These are phyloP conservation scores for Oryzias javanicus DNA, from an alignment of 2,113 vertebrate genomes.

Conservation along the genomic window DNA sequence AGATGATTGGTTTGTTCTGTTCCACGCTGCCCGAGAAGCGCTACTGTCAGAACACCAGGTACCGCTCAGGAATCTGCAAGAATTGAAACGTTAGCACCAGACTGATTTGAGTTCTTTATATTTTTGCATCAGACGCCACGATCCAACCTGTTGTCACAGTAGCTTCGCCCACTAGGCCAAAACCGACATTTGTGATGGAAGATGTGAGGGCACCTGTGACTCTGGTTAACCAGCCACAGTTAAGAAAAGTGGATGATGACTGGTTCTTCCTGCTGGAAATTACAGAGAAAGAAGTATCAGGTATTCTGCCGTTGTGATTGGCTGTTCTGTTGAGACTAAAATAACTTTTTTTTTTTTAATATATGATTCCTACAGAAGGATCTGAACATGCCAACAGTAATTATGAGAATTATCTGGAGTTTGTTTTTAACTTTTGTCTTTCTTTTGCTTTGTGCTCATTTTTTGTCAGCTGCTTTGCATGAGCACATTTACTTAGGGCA, in stretches of 20 bases:
- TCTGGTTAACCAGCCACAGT: conserved; percentile 13
- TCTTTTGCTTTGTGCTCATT: conserved; percentile 23
- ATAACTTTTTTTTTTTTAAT: no score
- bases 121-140: conserved; percentile 36
- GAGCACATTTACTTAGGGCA: conserved; percentile 13
- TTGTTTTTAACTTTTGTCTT: background rate
- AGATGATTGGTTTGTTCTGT: conserved; percentile 57
- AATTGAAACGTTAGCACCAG: background rate
- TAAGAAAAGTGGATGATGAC: conserved; percentile 51
- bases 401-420: background rate
- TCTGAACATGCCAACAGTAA: background rate
- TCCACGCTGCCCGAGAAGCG: conserved; percentile 35
- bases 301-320: conserved; percentile 32
- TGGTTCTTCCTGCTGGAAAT: conserved; percentile 58
- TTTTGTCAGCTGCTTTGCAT: conserved; percentile 23
- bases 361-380: background rate
- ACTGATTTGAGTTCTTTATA: conserved; percentile 2
- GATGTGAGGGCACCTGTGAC: conserved; percentile 10
- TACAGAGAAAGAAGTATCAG: conserved; percentile 41
- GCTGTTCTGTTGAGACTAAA: conserved; percentile 3
- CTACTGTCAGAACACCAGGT: conserved; percentile 47
- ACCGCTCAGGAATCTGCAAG: conserved; percentile 2
- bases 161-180: conserved; percentile 16
- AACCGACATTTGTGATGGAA: conserved; percentile 17
- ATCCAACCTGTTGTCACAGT: conserved; percentile 17